Evolutionary conservation across 2,797 vertebrate species (phyloP), one percentile per base, ranked within the genome.

Genomic region (Lutjanus campechanus): DNA sequence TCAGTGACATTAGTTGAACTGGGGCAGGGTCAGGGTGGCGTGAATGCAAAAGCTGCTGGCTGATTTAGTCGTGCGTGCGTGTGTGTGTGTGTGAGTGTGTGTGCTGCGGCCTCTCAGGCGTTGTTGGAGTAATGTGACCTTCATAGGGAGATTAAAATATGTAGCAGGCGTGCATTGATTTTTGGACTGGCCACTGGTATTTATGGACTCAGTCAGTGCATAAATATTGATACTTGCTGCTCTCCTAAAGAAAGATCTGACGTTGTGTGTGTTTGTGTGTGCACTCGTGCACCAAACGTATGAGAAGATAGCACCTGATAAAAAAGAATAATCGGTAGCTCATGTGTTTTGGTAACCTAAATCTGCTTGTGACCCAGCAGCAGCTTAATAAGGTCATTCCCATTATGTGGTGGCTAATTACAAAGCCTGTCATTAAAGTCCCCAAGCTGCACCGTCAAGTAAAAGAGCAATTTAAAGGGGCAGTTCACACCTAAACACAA

Each of bases 101-200:
- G 55, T 25, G 62, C 11, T 59, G 77, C 56, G 16, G 69, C 77
- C 86, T 85, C 79, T 70, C 76, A 83, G 82, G 81, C 85, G 49
- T 75, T 89, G 89, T 85, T 81, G 83, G 73, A 86, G 82, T 90
- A 91, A 91, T 92, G 90, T 94, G 94, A 94, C 94, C 94, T 95
- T 95, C 94, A 93, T 89, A 83, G 82, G 81, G 85, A 92, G 92
- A 93, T 94, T 91, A 89, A 94, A 95, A 92, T 94, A 93, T 93
- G 90, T 90, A 90, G 91, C 88, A 91, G 89, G 76, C 87, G 3
- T 91, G 72, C 89, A 95, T 95, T 94, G 93, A 95, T 95, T 95
- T 93, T 85, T 87, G 56, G 83, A 81, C 87, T 66, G 80, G 89
- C 89, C 73, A 84, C 82, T 92, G 90, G 87, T 94, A 94, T 95